phyloP scores from a whole-genome alignment of 2,888 invertebrate species.

The Zeuzera pyrina region DNA sequence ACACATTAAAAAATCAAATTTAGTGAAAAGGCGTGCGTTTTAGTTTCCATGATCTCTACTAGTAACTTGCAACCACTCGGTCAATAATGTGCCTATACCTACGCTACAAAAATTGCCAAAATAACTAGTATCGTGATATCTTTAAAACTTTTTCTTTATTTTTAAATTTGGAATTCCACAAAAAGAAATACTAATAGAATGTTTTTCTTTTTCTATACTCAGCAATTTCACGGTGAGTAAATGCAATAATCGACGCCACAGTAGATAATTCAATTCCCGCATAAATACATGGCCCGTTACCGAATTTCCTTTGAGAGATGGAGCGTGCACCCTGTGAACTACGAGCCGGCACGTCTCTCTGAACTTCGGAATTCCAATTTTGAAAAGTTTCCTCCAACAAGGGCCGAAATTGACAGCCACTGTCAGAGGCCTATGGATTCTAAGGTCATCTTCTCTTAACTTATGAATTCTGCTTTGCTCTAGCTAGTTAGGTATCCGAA shows the following conservation, averaged over 20 bases:
- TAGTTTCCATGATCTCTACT: no score
- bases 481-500: no score
- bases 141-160: no score
- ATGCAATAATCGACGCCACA: constrained; percentile 59
- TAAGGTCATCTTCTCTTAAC: no score
- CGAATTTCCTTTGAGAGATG: constrained; percentile 70
- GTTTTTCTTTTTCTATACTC: constrained; percentile 30
- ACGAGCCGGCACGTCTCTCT: constrained; percentile 62
- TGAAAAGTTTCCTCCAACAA: constrained; percentile 69
- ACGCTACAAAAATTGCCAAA: no score
- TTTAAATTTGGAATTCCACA: no score
- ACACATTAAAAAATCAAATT: no score
- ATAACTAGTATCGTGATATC: no score
- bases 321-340: constrained; percentile 47
- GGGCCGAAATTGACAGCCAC: constrained; percentile 64
- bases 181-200: neutral
- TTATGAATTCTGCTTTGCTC: no score
- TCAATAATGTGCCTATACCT: no score
- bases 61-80: no score
- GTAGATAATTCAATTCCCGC: constrained; percentile 62
- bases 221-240: constrained; percentile 58
- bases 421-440: constrained; percentile 61
- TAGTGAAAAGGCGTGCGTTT: no score
- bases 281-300: constrained; percentile 61
- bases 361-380: constrained; percentile 72